Base-by-base conservation (phyloP, 2,888 invertebrate genomes). In the Nomada flava region DNA sequence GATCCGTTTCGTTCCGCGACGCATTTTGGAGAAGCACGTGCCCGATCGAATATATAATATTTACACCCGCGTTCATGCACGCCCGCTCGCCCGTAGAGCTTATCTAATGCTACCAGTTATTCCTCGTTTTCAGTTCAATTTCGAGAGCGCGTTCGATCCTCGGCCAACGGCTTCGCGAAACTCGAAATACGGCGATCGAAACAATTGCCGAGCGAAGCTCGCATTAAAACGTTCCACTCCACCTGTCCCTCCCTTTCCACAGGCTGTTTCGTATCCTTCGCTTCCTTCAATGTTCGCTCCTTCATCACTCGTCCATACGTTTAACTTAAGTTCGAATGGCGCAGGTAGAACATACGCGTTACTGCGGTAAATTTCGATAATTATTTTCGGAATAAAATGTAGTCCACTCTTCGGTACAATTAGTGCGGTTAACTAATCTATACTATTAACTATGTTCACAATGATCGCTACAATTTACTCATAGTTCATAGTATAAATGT, bases 361-460 rank as follows among this genome's bases (percentile, higher is more conserved):
- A 75, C 76, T 76, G 80, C 84, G 80, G 73, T 80, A 84, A 79
- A 82, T 79, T 76, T 82, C 79, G 84, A 84, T 79, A 79, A 71
- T 80, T 68, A 80, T 84, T 75, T 83, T 77, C 64, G 64, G 86
- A 84, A 84, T 87, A 73, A 82, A 80, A 84, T 83, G 84, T 86
- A 85, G 77, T 77, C 77, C 76, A 83, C 85, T 85, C 76, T 65
- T 82, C 81, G 81, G 81, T 86, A 84, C 83, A 81, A 86, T 83
- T 72, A 81, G 81, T 86, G 84, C 84, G 80, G 84, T 78, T 84
- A 78, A 75, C 84, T 85, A 83, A 83, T 79, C 84, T 84, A 81
- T 84, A 81, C 83, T 86, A 81, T 83, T 76, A 81, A 86, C 86
- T 86, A 75, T 81, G 80, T 79, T 77, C 82, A 86, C 85, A 85